Evolutionary conservation across 2,113 vertebrate genomes (phyloP), one percentile per base, ranked within the genome.

Genomic region (Pseudois nayaur): DNA sequence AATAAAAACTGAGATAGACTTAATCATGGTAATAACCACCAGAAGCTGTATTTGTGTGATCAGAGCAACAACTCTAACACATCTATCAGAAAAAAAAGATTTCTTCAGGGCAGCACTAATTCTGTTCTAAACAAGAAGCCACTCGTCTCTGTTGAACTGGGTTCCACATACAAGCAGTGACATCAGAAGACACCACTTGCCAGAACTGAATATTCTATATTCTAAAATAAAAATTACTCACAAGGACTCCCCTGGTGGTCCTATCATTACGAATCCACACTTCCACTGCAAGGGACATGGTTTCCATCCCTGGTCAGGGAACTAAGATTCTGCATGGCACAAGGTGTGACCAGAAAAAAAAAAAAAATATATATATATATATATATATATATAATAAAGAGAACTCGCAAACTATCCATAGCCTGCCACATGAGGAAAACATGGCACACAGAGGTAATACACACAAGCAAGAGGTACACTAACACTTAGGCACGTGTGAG

Each of bases 401-500:
- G 3, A 13, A n/a, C 52, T 59, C 19, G 0, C 6, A 17, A 57
- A n/a, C 21, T n/a, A 17, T 17, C 6, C 43, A 43, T 6, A 31
- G 33, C 2, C 25, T 40, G 13, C 40, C 21, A 10, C 1, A 2
- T 59, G 60, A 94, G 8, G 36, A 55, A 21, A 71, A 33, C 8
- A n/a, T 3, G 12, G 40, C 36, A 29, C 3, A 5, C 10, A 5
- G 14, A 29, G 33, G 57, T 45, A 50, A 71, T 7, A 43, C 17
- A 81, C 15, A 45, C 0, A 48, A 5, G 29, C 21, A 55, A 27
- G 31, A 36, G 8, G 14, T 54, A 15, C 11, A 6, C 57, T 7
- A 13, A 23, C 5, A 6, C 2, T 25, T 9, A 45, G 45, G n/a
- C 4, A 29, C 2, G 3, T 14, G 27, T 8, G 15, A 89, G 6